A percentile compares a stretch with the other conserved stretches of the same genome.
Conservation (phyloP, 1,140 invertebrate species). For the Temnothorax longispinosus region DNA sequence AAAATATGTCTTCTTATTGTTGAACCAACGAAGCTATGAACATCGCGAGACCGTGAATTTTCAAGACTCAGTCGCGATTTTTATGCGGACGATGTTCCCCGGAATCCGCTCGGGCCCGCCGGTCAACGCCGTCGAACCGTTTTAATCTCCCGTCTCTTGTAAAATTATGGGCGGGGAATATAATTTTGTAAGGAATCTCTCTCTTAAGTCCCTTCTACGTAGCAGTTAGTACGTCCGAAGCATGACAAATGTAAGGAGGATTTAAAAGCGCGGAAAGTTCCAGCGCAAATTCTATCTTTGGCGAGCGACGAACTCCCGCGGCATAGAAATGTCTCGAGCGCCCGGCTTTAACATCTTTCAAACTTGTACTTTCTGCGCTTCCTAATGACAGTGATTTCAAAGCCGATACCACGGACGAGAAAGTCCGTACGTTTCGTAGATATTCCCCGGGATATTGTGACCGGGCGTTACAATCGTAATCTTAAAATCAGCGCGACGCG, state of each 20-base stretch:
- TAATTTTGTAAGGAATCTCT: constrained; percentile 50
- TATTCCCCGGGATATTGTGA: constrained; percentile 7
- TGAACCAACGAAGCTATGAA: background rate
- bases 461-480: constrained; percentile 15
- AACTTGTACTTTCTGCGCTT: constrained; percentile 49
- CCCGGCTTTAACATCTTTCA: constrained; percentile 42
- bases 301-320: constrained; percentile 33
- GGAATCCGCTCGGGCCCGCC: constrained; percentile 14
- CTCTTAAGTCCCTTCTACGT: constrained; percentile 28
- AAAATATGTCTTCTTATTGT: constrained; percentile 30
- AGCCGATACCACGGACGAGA: constrained; percentile 11
- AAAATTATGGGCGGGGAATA: constrained; percentile 46
- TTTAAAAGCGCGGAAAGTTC: constrained; percentile 57
- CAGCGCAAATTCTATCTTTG: constrained; percentile 36
- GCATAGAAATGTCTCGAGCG: constrained; percentile 52
- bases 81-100: constrained; percentile 46
- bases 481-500: constrained; percentile 30
- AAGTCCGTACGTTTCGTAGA: constrained; percentile 13
- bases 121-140: constrained; percentile 29
- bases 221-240: constrained; percentile 51
- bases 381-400: constrained; percentile 48
- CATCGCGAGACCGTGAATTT: constrained; percentile 30
- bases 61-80: constrained; percentile 8
- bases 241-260: constrained; percentile 57
- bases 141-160: constrained; percentile 36